phyloP scores from a whole-genome alignment of 2,797 vertebrate genomes.

The Tapera naevia region DNA sequence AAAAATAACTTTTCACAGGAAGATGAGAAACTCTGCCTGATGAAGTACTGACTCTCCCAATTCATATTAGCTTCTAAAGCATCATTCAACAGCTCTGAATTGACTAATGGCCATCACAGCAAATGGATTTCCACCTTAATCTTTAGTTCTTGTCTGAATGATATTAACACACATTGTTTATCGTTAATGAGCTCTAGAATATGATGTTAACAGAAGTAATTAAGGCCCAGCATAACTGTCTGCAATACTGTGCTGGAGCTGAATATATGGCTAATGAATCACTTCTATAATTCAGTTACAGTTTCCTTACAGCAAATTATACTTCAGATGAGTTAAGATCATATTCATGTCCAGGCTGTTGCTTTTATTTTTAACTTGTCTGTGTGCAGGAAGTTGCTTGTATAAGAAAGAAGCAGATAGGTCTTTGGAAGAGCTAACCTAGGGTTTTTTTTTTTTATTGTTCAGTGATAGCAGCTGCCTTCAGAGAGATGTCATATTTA shows the following conservation, averaged over 20 bases:
- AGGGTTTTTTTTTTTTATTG: neutral
- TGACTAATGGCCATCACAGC: slow-evolving; percentile 58
- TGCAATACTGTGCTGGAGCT: neutral
- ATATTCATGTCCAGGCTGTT: neutral
- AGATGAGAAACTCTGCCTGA: slow-evolving; percentile 13
- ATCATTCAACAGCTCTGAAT: slow-evolving; percentile 49
- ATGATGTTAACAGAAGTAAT: slow-evolving; percentile 65
- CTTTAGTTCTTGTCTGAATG: slow-evolving; percentile 54
- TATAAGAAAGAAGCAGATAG: neutral
- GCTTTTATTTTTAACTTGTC: neutral
- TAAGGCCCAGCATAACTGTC: slow-evolving; percentile 36
- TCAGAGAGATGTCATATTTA: neutral
- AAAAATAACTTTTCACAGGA: slow-evolving; percentile 41
- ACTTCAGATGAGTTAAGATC: neutral
- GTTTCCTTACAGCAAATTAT: neutral
- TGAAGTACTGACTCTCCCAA: slow-evolving; percentile 46
- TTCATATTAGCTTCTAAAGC: slow-evolving; percentile 33
- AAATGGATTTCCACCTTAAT: slow-evolving; percentile 59
- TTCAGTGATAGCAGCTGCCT: neutral
- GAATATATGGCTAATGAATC: slow-evolving; percentile 52
- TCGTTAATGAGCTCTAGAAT: slow-evolving; percentile 67
- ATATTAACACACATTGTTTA: slow-evolving; percentile 67
- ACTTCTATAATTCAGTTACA: neutral
- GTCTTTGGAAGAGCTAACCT: neutral
- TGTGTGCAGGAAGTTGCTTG: neutral